These are phyloP conservation scores for Conus betulinus DNA, from an alignment of 1,140 invertebrate genomes.

Conservation along the genomic window DNA sequence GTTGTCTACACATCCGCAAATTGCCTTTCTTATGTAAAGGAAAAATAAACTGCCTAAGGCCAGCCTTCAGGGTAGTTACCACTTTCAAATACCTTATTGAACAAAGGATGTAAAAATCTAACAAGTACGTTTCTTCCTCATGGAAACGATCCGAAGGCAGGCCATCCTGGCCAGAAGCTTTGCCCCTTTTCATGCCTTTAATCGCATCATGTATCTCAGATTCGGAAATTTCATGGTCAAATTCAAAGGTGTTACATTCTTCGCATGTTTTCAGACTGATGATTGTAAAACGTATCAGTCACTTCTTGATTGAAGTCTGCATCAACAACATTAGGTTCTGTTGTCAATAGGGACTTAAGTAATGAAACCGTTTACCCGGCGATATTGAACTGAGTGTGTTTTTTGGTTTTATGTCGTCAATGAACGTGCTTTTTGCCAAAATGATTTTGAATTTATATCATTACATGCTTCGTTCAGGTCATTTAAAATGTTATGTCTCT, in stretches of 20 bases:
- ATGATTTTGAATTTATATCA: not conserved
- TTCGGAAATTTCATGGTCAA: not conserved
- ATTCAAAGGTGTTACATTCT: not conserved
- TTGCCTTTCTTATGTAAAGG: slow-evolving; percentile 36
- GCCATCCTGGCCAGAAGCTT: not conserved
- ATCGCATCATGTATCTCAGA: not conserved
- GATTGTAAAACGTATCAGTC: not conserved
- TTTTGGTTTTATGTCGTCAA: not conserved
- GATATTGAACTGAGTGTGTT: not conserved
- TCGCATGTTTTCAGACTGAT: not conserved
- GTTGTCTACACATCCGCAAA: slow-evolving; percentile 10
- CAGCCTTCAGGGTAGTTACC: slow-evolving; percentile 24
- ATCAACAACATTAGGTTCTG: not conserved
- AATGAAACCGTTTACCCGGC: not conserved
- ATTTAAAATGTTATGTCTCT: not conserved
- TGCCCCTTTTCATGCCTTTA: not conserved
- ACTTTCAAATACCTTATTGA: slow-evolving; percentile 26
- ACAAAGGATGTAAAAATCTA: slow-evolving; percentile 17
- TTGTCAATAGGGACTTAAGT: not conserved
- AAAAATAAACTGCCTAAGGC: slow-evolving; percentile 25
- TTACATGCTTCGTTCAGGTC: slow-evolving; percentile 1
- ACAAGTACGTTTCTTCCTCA: not conserved
- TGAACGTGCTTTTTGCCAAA: slow-evolving; percentile 1
- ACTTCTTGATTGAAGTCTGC: not conserved
- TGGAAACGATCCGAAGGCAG: not conserved